Evolutionary conservation across 37 sponge, comb jelly and placozoan species (phyloP).

Genomic region (Hormiphora californensis): DNA sequence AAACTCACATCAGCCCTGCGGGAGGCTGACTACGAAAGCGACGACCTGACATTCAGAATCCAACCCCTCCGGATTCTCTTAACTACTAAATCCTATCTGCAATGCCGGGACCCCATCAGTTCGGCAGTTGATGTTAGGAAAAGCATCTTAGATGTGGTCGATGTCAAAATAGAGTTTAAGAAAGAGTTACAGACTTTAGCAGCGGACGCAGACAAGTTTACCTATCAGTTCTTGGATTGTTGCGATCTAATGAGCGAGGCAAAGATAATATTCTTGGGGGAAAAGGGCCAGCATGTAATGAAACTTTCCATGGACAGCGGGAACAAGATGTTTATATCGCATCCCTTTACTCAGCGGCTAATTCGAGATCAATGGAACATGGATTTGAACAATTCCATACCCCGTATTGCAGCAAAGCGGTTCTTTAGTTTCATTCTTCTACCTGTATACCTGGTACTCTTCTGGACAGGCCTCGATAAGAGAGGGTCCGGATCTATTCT

Average conservation of each 20-base stretch:
- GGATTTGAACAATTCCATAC: neutral
- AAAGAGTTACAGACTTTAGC: conserved; percentile 24
- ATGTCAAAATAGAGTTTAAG: conserved; percentile 10
- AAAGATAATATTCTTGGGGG: neutral
- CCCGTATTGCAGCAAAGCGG: neutral
- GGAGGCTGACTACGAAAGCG: no score
- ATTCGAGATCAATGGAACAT: conserved; percentile 18
- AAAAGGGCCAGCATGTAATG: neutral
- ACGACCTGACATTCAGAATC: neutral
- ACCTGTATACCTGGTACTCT: neutral
- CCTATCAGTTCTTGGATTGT: conserved; percentile 9
- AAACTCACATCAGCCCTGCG: conserved; percentile 39
- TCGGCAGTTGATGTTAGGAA: conserved; percentile 40
- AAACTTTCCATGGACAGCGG: conserved; percentile 5
- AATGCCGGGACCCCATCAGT: conserved; percentile 38
- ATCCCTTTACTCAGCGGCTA: conserved; percentile 31
- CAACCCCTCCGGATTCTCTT: neutral
- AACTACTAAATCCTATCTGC: neutral
- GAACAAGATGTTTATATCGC: conserved; percentile 17
- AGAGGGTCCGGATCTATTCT: neutral
- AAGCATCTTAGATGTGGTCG: neutral
- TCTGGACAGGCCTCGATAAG: neutral
- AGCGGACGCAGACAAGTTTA: conserved; percentile 31
- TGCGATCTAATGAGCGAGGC: conserved; percentile 52
- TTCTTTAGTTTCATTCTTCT: neutral